Base-by-base conservation (phyloP, 2,888 invertebrate species). In the Dione juno region DNA sequence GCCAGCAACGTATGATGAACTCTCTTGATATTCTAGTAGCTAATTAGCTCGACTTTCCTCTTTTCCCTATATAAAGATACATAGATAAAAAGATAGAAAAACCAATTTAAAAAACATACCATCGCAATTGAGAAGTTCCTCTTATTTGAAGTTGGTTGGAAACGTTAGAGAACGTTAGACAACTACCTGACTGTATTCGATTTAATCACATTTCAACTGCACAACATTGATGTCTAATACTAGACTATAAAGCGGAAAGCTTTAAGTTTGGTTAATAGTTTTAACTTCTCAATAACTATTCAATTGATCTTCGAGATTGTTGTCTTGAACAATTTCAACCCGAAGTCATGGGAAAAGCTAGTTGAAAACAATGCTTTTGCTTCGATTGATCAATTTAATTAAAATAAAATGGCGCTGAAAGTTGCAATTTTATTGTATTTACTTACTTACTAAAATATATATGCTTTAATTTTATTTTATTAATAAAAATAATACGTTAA, bases 241-340 rank as follows among this genome's bases (percentile, higher is more conserved):
- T 57, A 54, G 37, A 54, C 28, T 48, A 48, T 59, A 43, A 41
- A 35, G 28, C 43, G 61, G 45, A 61, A 45, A 61, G 61, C 16
- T 61, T 45, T 61, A 45, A 61, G 35, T 61, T 61, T 61, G 45
- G 9, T 61, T 61, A 45, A 28, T 45, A 61, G 61, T 45, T 57
- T 61, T 28, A 45, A 61, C n/a, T 41, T 61, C 21, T 61, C 61
- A 45, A 61, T 61, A 61, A 61, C 61, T 45, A 61, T 61, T 16
- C 45, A 45, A 61, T 16, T 45, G 61, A 61, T 61, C 61, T 45
- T 61, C n/a, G 61, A 61, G 16, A 61, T 61, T n/a, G 61, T 61
- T 61, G n/a, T 45, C 43, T 35, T 7, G n/a, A 61, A 61, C 45
- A 61, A 61, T 61, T 61, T 61, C n/a, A 45, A 35, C n/a, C 43